Evolutionary conservation across 2,797 vertebrate genomes (phyloP), one percentile per base, ranked within the genome.

Genomic region (Catharus ustulatus): DNA sequence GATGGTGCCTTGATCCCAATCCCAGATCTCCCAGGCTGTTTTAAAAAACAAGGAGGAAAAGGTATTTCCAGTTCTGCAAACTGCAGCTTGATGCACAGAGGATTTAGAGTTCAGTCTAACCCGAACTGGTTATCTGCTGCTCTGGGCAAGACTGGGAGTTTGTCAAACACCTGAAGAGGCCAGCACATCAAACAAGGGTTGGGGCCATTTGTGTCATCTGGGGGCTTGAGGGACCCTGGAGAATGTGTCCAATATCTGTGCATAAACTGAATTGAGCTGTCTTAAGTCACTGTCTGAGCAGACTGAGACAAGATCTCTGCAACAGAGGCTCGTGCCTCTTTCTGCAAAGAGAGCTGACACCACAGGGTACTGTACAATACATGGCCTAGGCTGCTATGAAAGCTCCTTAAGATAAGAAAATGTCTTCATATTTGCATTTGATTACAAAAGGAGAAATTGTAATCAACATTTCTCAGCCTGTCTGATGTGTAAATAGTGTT

Each of bases 361-460:
- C 61, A 10, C 74, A 68, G 81, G 27, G 15, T 52, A 32, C 18
- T 72, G 32, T 40, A 67, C 20, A 67, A 20, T 67, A 79, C 61
- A 79, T 94, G 68, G 42, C 54, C 81, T 26, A 45, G 59, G 32
- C 48, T 89, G 63, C 77, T 59, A 26, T 18, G 54, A 87, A 90
- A 64, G 4, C 36, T 87, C n/a, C 84, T 91, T 64, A 54, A 83
- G 73, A n/a, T n/a, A 89, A 87, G 54, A 87, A 93, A 90, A 85
- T 62, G 9, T 71, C 81, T 85, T 93, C 64, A n/a, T 91, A 87
- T 92, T 93, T 95, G 32, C 40, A 34, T 89, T 94, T 94, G 76
- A 85, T 93, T 92, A 71, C 68, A 43, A 85, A 89, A 87, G 46
- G 64, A 90, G 64, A 93, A 62, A 69, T 87, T 94, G 95, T 81